A percentile compares a stretch with the other conserved stretches of the same genome.
phyloP scores from a whole-genome alignment of 2,113 vertebrate species.

The cattle (Bos taurus) region ARS-UCD2.0 NC_037334.1:11068001-11068500 shows the following conservation, averaged over 20 bases:
- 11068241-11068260: neutral
- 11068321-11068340: neutral
- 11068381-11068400: neutral
- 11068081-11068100: neutral
- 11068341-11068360: neutral
- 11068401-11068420: neutral
- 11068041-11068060: neutral
- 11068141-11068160: neutral
- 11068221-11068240: neutral
- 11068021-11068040: neutral
- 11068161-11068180: neutral
- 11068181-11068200: neutral
- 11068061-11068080: neutral
- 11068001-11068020: neutral
- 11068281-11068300: neutral
- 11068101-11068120: too few species aligned
- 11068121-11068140: neutral
- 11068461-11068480: neutral
- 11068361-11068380: accelerated
- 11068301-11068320: neutral
- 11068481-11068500: neutral
- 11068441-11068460: neutral
- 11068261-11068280: neutral
- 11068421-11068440: neutral
- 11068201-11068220: neutral